A percentile compares a stretch with the other conserved stretches of the same genome.
Conservation (phyloP, 2,113 vertebrate species). For the Zosterops japonicus region DNA sequence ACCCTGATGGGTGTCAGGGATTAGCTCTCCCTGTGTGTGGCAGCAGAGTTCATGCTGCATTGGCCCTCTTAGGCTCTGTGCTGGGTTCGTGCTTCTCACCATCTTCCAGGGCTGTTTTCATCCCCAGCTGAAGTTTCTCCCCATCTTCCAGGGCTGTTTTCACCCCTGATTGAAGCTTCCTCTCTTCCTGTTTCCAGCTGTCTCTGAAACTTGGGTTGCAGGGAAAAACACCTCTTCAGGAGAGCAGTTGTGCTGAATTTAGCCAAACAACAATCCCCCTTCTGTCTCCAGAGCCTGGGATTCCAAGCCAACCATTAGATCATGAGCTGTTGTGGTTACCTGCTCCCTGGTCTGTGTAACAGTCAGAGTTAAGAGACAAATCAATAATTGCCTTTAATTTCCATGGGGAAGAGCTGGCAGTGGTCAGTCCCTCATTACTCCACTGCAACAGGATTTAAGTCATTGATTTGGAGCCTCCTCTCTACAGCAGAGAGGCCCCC, state of each 20-base stretch:
- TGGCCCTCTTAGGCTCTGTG: not conserved
- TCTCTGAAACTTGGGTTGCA: not conserved
- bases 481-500: not conserved
- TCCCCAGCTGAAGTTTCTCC: too few species aligned
- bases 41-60: not conserved
- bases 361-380: not conserved
- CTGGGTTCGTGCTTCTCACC: accelerated
- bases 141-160: not conserved
- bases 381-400: not conserved
- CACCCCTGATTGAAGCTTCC: not conserved
- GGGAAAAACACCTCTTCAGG: accelerated
- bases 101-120: not conserved
- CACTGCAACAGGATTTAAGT: not conserved
- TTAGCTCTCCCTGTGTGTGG: not conserved
- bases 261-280: not conserved
- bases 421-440: not conserved
- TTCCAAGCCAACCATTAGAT: not conserved
- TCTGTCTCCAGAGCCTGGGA: not conserved
- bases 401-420: not conserved
- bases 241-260: not conserved
- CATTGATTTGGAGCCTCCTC: not conserved
- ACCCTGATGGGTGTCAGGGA: not conserved
- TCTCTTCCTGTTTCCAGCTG: not conserved
- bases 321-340: not conserved
- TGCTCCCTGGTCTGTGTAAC: not conserved